Evolutionary conservation across 2,888 invertebrate species (phyloP), one percentile per base, ranked within the genome.

Genomic region (Cephus pulcher): DNA sequence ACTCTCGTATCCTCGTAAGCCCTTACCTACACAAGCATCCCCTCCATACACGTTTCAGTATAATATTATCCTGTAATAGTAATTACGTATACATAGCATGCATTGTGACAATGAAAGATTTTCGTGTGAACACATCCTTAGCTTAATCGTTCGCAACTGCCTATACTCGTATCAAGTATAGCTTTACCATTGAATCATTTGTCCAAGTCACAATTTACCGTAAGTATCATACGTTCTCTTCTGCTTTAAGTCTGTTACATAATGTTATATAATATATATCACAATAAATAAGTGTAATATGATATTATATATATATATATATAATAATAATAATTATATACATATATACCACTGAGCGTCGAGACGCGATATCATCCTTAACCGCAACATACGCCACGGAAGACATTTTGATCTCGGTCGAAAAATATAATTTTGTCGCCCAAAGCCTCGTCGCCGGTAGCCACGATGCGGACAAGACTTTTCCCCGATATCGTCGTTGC

Each of bases 321-420:
- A 34, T 34, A 34, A 34, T 34, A 35, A 12, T 35, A 35, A 35
- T 35, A 11, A 35, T 35, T 75, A 32, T 12, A 68, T 73, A 75
- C 75, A 75, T 35, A 73, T 75, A 30, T 33, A 34, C 34, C 30
- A 23, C 68, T 74, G 56, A 77, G n/a, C 74, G 71, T 23, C 9
- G 56, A 78, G 81, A 68, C 76, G 56, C 73, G 81, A 79, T 80
- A 83, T 84, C 82, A 79, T 77, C 80, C 56, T 80, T 87, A 85
- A 87, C 85, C 82, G 85, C 82, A 82, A 86, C 83, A 79, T 85
- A 85, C 81, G 79, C 79, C 77, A 78, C 73, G 76, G 82, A 76
- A 78, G 76, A 78, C 75, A 78, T 78, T 78, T 78, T 78, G 78
- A 78, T 75, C 78, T 78, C 33, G 76, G 35, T 35, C 35, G 73